Evolutionary conservation across 2,113 vertebrate genomes (phyloP), one percentile per base, ranked within the genome.

Genomic region (Siniperca chuatsi): DNA sequence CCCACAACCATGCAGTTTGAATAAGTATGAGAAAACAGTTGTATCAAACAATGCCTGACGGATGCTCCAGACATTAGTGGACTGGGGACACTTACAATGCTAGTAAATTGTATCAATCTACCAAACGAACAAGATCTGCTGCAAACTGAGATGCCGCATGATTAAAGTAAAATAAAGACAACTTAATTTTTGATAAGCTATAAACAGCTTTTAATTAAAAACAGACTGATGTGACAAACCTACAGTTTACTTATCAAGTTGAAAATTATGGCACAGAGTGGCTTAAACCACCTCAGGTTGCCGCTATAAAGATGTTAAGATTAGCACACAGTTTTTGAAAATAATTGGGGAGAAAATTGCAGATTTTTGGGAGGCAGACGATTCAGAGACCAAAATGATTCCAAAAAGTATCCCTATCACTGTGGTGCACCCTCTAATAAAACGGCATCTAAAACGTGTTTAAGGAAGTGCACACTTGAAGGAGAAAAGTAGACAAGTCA

Each of bases 401-500:
- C 33, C n/a, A 42, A 42, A 68, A 44, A 55, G 29, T 29, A 42
- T 23, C 6, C 1, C 8, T 0, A 16, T 66, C 52, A 44, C 23
- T 44, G 37, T 23, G 9, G 33, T 0, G 25, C 42, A 78, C 54
- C 21, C 4, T 54, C 42, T 23, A 46, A 70, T 60, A 58, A 71
- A 79, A 84, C 68, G 58, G 58, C 62, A 75, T 11, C 40, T 75
- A 71, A 62, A 74, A 66, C 4, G 15, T 7, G 35, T 79, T 54
- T 20, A 64, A 76, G 64, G 61, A 62, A 86, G 48, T 55, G 68
- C 61, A 83, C 8, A 40, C 40, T 62, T 84, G 70, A 58, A 78
- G 64, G 82, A 75, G 71, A 85, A 79, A 87, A 50, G 85, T 72
- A 86, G 58, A 83, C 21, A 60, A 69, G 55, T 79, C 69, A 81